Conservation (phyloP, 92 coral and sea anemone genomes). For the Palythoa caribaeorum region DNA sequence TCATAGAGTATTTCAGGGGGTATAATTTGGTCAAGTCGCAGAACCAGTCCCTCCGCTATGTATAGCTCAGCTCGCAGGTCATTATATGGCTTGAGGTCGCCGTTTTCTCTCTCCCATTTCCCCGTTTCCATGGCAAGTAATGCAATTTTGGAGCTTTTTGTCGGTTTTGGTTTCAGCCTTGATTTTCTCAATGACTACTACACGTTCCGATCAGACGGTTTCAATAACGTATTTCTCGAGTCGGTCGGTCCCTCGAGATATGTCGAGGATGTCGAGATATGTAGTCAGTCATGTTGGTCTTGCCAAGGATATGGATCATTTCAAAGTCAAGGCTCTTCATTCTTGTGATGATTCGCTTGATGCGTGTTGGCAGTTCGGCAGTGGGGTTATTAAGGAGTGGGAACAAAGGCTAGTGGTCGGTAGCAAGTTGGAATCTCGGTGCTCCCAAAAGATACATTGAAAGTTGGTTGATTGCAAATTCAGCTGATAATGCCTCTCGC, state of each 20-base stretch:
- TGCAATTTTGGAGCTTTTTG: conserved; percentile 29
- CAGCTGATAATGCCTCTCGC: conserved; percentile 12
- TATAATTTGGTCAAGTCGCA: conserved; percentile 56
- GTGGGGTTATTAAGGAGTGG: too few relatives aligned
- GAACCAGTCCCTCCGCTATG: conserved; percentile 59
- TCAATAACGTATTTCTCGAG: conserved; percentile 59
- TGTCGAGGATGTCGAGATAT: conserved; percentile 52
- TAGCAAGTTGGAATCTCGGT: not conserved
- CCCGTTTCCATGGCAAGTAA: conserved; percentile 9
- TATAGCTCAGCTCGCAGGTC: conserved; percentile 67
- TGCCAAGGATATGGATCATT: conserved; percentile 62
- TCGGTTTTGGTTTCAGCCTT: conserved; percentile 46
- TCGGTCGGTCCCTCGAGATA: conserved; percentile 29
- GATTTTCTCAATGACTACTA: conserved; percentile 60
- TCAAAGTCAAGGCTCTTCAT: conserved; percentile 69
- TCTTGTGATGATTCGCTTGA: not conserved
- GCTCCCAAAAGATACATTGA: conserved; percentile 57
- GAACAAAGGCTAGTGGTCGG: not conserved
- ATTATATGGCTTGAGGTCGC: conserved; percentile 53
- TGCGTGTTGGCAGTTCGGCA: conserved; percentile 19
- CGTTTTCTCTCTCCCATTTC: not conserved
- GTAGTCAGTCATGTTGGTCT: conserved; percentile 65
- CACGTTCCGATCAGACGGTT: conserved; percentile 58
- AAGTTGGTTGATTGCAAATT: conserved; percentile 58
- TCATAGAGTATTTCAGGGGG: conserved; percentile 67